These are phyloP conservation scores for Agapostemon virescens DNA, from an alignment of 2,888 invertebrate genomes.

Conservation along the genomic window DNA sequence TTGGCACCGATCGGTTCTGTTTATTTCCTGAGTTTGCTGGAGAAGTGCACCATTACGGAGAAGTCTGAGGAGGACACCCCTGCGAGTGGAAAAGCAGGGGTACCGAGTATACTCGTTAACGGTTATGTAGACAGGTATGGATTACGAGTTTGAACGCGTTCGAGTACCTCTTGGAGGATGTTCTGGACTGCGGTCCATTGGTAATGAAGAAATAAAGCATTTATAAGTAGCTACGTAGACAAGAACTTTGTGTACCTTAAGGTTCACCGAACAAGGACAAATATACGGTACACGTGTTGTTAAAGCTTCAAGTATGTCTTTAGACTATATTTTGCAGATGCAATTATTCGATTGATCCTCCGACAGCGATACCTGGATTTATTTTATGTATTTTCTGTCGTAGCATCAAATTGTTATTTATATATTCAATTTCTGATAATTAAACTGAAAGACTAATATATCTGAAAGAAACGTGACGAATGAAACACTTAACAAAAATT, in stretches of 20 bases:
- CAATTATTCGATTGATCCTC: too few species aligned
- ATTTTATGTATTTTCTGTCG: too few species aligned
- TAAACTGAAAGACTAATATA: too few species aligned
- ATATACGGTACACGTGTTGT: too few species aligned
- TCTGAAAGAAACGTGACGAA: too few species aligned
- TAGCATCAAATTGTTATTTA: too few species aligned
- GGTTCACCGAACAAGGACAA: neutral
- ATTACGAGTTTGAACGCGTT: neutral
- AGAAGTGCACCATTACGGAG: slow-evolving; percentile 71
- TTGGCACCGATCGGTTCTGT: slow-evolving; percentile 12
- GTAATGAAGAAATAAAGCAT: neutral
- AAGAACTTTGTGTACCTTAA: neutral
- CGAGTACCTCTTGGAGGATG: neutral
- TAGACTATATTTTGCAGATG: too few species aligned
- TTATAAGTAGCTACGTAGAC: neutral
- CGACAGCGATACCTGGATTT: too few species aligned
- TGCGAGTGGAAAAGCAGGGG: slow-evolving; percentile 67
- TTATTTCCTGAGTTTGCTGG: neutral
- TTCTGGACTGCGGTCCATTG: neutral
- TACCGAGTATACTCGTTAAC: slow-evolving; percentile 61
- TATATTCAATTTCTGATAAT: too few species aligned
- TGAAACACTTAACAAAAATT: too few species aligned
- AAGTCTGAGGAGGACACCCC: slow-evolving; percentile 66
- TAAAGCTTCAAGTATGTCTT: too few species aligned
- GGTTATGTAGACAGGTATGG: slow-evolving; percentile 69